Evolutionary conservation across 2,888 invertebrate genomes (phyloP), one percentile per base, ranked within the genome.

Genomic region (Aspidiotus rigidus): DNA sequence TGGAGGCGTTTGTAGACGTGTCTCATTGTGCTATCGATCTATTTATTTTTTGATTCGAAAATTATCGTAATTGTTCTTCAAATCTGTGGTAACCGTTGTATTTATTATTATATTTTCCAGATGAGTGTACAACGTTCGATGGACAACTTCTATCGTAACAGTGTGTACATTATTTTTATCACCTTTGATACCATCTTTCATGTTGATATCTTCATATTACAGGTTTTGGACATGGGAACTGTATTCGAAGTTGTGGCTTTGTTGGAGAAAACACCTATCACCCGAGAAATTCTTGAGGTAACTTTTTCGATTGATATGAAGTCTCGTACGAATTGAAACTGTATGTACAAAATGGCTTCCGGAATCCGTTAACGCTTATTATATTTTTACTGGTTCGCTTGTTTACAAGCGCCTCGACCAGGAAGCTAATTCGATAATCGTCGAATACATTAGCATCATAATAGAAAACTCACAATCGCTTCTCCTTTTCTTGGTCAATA

Each of bases 221-320:
- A 95, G 95, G 95, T 95, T 84, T 87, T 92, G 84, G 90, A 95
- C 85, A 90, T 93, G 90, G 88, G 86, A 79, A 84, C 88, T 79
- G 93, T 95, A 81, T 84, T 91, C 82, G 92, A 92, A 83, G 89
- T 94, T 82, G 90, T 96, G 83, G 86, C 90, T 81, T 83, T 88
- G 80, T 84, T 96, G 87, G 95, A 96, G 83, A 88, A 86, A 82
- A 86, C 88, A 81, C 84, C 88, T 81, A 88, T 93, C 82, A 91
- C 92, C 81, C 89, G 89, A 84, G 92, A 92, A 82, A 83, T 88
- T 81, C 81, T 93, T 82, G 91, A 90, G 90, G 93, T 88, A 83
- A 82, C 77, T 73, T 70, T 55, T 5, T 13, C 56, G 64, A 42
- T 17, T 42, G 11, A 15, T n/a, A 56, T 15, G 17, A 64, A 28